Evolutionary conservation across 2,113 vertebrate species (phyloP).

Genomic region (Sinocyclocheilus anshuiensis): DNA sequence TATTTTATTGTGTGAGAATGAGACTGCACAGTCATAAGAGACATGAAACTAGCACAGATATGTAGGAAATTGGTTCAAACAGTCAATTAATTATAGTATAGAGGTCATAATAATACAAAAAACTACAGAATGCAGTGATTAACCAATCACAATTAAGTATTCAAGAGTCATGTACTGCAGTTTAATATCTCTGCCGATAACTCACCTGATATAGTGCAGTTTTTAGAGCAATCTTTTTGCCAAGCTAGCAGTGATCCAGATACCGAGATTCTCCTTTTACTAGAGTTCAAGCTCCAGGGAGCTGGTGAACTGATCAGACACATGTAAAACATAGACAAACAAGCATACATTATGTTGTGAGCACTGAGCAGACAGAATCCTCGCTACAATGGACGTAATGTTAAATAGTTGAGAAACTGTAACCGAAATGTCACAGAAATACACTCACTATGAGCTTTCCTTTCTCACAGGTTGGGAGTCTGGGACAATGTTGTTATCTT

Average conservation of each 20-base stretch:
- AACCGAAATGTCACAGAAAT: background rate
- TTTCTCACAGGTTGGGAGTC: constrained; percentile 76
- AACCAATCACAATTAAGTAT: too few species aligned
- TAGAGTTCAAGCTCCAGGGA: constrained; percentile 26
- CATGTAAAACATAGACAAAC: background rate
- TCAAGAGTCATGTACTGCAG: background rate
- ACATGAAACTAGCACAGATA: background rate
- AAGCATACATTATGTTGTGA: background rate
- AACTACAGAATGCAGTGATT: background rate
- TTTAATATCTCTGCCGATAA: background rate
- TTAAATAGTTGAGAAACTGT: background rate
- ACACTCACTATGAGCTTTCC: constrained; percentile 77
- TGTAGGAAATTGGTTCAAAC: background rate
- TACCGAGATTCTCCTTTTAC: constrained; percentile 65
- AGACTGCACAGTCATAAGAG: background rate
- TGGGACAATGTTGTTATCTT: constrained; percentile 77
- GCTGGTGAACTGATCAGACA: constrained; percentile 51
- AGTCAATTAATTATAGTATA: background rate
- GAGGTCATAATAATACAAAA: background rate
- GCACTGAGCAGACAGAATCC: background rate
- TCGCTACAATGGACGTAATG: background rate
- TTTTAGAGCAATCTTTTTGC: constrained; percentile 52
- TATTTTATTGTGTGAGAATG: background rate
- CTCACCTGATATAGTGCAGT: constrained; percentile 58
- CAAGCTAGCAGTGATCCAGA: constrained; percentile 66